Evolutionary conservation across 2,113 vertebrate species (phyloP), one percentile per base, ranked within the genome.

Genomic region (Paramormyrops kingsleyae): DNA sequence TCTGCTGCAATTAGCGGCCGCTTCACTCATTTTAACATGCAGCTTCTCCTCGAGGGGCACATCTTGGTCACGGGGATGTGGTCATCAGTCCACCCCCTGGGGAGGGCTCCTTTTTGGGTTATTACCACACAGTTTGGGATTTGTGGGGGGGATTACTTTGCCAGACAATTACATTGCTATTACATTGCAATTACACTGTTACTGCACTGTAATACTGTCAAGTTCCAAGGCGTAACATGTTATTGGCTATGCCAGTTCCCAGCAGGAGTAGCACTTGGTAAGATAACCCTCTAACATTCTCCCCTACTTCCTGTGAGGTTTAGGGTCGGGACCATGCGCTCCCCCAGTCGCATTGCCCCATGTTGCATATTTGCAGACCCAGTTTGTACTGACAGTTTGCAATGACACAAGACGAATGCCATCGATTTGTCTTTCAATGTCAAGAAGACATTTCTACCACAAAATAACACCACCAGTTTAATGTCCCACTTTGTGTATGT

Each of bases 1-100:
- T 92, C 93, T 88, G 10, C 47, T 91, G 89, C 92, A 92, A 94
- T 94, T 92, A 95, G 27, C 5, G 5, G 88, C 85, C 17, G 74
- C 91, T 93, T 91, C 92, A 91, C 74, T 59, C 87, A 90, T 90
- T 46, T 92, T 92, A 93, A 92, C 49, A 90, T 59, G 17, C 88
- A 27, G 83, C 86, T 88, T 83, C 42, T 77, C 83, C 74, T 74
- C 21, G 5, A 39, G 62, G 89, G 89, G 74, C 13, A 35, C 35
- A 49, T 17, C 70, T 3, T 77, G 39, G n/a, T 39, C 27, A 39
- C 42, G 24, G 62, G 44, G 44, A 87, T 52, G 85, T 21, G 24
- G 56, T 19, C 66, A n/a, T 70, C 49, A n/a, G 5, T 59, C 84
- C n/a, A 5, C 50, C 35, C 49, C 10, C 35, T 53, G 86, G 9